These are phyloP conservation scores for Onychomys torridus DNA, from an alignment of 2,797 vertebrate species.

Conservation along the genomic window DNA sequence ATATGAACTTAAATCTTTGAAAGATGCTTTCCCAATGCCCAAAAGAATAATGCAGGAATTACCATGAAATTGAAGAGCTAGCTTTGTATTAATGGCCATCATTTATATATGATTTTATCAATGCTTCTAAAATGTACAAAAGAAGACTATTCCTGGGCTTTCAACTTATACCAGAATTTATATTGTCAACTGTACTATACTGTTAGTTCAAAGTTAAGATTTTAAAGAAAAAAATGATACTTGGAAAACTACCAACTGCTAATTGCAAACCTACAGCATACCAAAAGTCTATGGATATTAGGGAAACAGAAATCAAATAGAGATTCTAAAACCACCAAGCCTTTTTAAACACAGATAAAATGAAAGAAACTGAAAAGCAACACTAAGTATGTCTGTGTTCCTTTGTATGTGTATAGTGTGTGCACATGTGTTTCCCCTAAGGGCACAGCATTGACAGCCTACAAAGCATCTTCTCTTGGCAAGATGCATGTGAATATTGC, in stretches of 20 bases:
- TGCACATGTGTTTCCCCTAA: not conserved
- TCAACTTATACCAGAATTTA: not conserved
- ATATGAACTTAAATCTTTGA: not conserved
- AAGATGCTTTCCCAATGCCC: not conserved
- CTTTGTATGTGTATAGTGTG: fast-evolving
- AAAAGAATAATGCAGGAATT: not conserved
- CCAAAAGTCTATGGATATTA: not conserved
- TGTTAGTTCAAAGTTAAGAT: not conserved
- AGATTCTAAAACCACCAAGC: not conserved
- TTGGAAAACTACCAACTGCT: not conserved
- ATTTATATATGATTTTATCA: not conserved
- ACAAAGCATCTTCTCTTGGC: not conserved
- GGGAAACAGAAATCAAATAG: not conserved
- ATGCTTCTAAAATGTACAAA: not conserved
- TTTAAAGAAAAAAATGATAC: not conserved
- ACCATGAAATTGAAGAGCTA: not conserved
- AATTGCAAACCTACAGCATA: not conserved
- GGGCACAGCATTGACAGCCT: not conserved
- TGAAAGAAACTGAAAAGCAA: not conserved
- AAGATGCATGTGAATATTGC: not conserved
- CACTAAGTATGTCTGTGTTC: fast-evolving
- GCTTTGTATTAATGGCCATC: not conserved
- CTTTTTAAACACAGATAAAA: not conserved
- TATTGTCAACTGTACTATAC: not conserved
- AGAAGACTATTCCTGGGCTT: not conserved